Evolutionary conservation across 2,797 vertebrate genomes (phyloP).

Genomic region (Arctocebus calabarensis): DNA sequence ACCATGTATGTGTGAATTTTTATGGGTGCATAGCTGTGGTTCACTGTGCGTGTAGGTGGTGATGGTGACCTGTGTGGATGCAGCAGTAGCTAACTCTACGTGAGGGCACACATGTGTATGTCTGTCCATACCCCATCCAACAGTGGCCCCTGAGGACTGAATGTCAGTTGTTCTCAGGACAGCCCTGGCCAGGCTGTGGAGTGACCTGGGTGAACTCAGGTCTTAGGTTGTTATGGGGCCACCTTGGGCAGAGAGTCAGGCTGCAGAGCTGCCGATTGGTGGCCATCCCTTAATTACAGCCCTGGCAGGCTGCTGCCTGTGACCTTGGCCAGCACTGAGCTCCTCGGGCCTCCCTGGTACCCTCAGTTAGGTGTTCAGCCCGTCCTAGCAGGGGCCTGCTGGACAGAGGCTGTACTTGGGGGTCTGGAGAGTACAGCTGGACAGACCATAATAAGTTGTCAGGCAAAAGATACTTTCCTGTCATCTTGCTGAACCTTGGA

Average conservation of each 20-base stretch:
- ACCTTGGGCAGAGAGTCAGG: too few species aligned
- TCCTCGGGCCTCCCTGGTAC: not conserved
- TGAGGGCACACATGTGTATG: too few species aligned
- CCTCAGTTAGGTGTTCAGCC: too few species aligned
- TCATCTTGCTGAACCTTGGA: rapidly evolving
- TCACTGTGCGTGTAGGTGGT: not conserved
- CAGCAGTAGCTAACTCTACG: not conserved
- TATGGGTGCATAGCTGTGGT: rapidly evolving
- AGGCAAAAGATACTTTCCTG: rapidly evolving
- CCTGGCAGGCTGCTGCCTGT: not conserved
- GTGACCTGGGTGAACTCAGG: rapidly evolving
- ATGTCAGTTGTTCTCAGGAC: not conserved
- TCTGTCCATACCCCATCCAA: too few species aligned
- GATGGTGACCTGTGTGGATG: not conserved
- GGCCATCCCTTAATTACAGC: rapidly evolving
- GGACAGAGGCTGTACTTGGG: rapidly evolving
- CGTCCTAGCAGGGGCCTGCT: rapidly evolving
- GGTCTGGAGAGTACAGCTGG: not conserved
- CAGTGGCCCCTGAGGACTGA: rapidly evolving
- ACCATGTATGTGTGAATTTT: not conserved
- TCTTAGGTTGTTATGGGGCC: rapidly evolving
- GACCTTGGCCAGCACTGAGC: not conserved
- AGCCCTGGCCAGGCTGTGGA: not conserved
- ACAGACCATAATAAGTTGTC: not conserved
- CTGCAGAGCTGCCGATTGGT: rapidly evolving